phyloP scores from a whole-genome alignment of 1,140 invertebrate genomes.

The Drosophila oshimai region DNA sequence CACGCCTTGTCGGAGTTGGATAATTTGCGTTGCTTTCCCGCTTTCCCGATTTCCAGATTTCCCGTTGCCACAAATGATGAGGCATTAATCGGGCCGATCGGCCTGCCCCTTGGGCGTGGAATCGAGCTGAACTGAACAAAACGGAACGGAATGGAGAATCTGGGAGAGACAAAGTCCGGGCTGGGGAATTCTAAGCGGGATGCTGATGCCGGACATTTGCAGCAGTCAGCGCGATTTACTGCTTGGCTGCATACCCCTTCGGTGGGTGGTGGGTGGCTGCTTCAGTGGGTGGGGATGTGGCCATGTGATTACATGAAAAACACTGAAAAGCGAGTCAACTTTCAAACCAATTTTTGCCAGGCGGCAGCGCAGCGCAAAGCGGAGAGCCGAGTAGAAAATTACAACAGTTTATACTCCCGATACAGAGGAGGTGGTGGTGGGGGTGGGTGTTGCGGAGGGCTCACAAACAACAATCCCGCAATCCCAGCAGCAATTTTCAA shows the following conservation, averaged over 20 bases:
- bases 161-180: conserved; percentile 13
- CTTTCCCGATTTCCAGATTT: conserved; percentile 6
- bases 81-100: conserved; percentile 61
- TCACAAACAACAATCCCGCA: conserved; percentile 66
- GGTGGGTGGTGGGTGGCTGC: background rate
- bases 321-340: conserved; percentile 38
- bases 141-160: conserved; percentile 25
- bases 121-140: conserved; percentile 39
- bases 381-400: conserved; percentile 50
- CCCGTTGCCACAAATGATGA: conserved; percentile 67
- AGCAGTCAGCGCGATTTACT: conserved; percentile 71
- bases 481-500: conserved; percentile 79
- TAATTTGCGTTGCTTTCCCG: conserved; percentile 45
- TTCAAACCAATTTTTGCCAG: conserved; percentile 58
- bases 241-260: conserved; percentile 55
- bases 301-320: conserved; percentile 57
- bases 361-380: conserved; percentile 16
- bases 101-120: conserved; percentile 63
- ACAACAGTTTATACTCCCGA: conserved; percentile 46
- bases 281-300: conserved; percentile 13
- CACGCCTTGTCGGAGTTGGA: conserved; percentile 41
- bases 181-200: conserved; percentile 34
- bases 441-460: background rate
- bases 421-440: conserved; percentile 6
- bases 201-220: conserved; percentile 39